Conservation (phyloP, 2,113 vertebrate species). For the Neotoma lepida region DNA sequence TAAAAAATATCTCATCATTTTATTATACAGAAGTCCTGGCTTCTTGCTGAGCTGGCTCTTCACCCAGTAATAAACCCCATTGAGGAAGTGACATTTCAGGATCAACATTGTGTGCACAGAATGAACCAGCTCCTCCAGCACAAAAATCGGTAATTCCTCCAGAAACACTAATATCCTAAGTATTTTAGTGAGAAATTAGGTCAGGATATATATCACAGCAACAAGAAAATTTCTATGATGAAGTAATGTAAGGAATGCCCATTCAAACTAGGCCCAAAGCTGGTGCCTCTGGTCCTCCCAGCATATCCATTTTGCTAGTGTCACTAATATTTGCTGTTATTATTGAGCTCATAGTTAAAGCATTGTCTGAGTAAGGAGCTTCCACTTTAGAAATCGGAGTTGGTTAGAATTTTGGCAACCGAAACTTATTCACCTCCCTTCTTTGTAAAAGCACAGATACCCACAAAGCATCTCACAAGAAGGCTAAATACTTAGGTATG, state of each 20-base stretch:
- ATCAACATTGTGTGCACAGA: conserved; percentile 25
- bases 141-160: conserved; percentile 40
- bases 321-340: background rate
- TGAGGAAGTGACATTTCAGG: conserved; percentile 25
- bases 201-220: background rate
- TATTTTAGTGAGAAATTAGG: conserved; percentile 26
- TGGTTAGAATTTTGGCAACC: background rate
- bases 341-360: background rate
- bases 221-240: background rate
- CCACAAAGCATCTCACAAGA: conserved; percentile 9
- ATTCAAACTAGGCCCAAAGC: background rate
- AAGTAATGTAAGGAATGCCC: background rate
- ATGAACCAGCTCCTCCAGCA: conserved; percentile 5
- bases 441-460: background rate
- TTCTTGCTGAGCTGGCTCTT: conserved; percentile 62
- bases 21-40: conserved; percentile 53
- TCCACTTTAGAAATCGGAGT: background rate
- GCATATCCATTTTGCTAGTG: background rate
- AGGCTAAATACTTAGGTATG: conserved; percentile 30
- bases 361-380: background rate
- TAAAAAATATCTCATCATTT: conserved; percentile 71
- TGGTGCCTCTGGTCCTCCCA: background rate
- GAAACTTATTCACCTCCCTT: background rate
- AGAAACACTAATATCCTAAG: conserved; percentile 27
- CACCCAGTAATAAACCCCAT: conserved; percentile 59